Evolutionary conservation across 2,888 invertebrate genomes (phyloP), one percentile per base, ranked within the genome.

Genomic region (Euproctis similis): DNA sequence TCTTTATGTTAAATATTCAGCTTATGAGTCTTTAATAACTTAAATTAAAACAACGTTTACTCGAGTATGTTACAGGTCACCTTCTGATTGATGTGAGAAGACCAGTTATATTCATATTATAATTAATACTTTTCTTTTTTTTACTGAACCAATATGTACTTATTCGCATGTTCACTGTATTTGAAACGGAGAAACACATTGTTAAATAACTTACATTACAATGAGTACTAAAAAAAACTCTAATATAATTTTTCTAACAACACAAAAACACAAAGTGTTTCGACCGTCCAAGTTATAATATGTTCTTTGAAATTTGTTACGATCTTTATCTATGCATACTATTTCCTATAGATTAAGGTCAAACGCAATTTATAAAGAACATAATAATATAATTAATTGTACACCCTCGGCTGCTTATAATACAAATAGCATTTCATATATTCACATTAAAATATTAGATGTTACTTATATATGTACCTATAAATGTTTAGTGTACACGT

Each of bases 1-100:
- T n/a, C n/a, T n/a, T n/a, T n/a, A n/a, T n/a, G n/a, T n/a, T n/a
- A n/a, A n/a, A n/a, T n/a, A n/a, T n/a, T n/a, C n/a, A n/a, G n/a
- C n/a, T n/a, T n/a, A n/a, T n/a, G n/a, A n/a, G n/a, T n/a, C 14
- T 14, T 39, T 46, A 33, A 20, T 32, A 46, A 48, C 30, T 41
- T 29, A 11, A 26, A 11, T 29, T 26, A n/a, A 8, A 14, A 4
- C 4, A 19, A 19, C 8, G 25, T 49, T 42, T 44, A 32, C 41
- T 44, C 32, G 43, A 72, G 59, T 73, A 59, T 77, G 73, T 78
- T 77, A 49, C 78, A 78, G 77, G 70, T 73, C 52, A 56, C 46
- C 60, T 50, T 61, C 60, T 65, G 61, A 63, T 54, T 58, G 55
- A 59, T 55, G 65, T 58, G 58, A 42, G 63, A 57, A 59, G 61